Conservation (phyloP, 1,140 invertebrate genomes). For the Tenebrio molitor region DNA sequence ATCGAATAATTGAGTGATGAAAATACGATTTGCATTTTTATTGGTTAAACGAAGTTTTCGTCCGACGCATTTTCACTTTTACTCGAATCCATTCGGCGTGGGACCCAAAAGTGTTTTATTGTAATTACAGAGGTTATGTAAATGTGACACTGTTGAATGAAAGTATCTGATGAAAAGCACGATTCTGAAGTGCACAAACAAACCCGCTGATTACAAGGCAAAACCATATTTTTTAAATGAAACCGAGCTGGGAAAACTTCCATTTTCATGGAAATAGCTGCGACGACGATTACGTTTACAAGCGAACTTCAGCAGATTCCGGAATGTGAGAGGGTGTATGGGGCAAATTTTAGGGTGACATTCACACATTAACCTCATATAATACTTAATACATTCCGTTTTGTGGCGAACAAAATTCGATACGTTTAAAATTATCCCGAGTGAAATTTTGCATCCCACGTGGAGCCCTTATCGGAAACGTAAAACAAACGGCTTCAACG, state of each 20-base stretch:
- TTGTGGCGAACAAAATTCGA: too few species aligned
- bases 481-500: too few species aligned
- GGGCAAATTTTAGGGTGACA: background rate
- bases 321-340: background rate
- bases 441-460: too few species aligned
- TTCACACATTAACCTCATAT: constrained; percentile 8
- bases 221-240: background rate
- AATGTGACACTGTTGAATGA: background rate
- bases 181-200: background rate
- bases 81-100: background rate
- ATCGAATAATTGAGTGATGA: constrained; percentile 4
- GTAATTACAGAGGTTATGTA: background rate
- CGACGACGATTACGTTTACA: background rate
- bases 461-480: too few species aligned
- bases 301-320: background rate
- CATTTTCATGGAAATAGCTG: background rate
- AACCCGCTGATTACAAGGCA: background rate
- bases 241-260: background rate
- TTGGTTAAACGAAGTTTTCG: background rate
- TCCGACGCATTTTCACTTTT: background rate
- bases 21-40: constrained; percentile 8
- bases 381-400: constrained; percentile 17
- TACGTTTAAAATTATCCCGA: too few species aligned
- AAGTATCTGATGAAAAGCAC: background rate
- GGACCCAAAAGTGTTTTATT: background rate